These are phyloP conservation scores for Drosophila malerkotliana DNA, from an alignment of 1,140 invertebrate genomes.

Conservation along the genomic window DNA sequence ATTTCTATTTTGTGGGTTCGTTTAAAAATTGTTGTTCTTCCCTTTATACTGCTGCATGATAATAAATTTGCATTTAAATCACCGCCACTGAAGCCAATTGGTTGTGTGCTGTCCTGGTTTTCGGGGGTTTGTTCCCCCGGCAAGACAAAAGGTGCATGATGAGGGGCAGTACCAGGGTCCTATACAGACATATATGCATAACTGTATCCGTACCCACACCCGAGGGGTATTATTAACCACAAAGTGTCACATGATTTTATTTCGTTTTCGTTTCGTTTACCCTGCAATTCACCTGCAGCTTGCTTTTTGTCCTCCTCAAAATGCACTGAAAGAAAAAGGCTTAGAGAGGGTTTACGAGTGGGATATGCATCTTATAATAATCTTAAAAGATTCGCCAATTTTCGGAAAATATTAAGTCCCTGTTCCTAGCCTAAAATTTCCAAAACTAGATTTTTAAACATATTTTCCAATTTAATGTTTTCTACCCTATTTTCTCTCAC, in stretches of 20 bases:
- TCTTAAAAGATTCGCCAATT: too few relatives aligned
- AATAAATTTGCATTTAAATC: constrained; percentile 83
- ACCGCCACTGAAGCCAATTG: constrained; percentile 60
- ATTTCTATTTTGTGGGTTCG: constrained; percentile 54
- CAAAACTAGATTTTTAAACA: too few relatives aligned
- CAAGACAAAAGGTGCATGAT: constrained; percentile 31
- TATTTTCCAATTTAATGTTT: neutral
- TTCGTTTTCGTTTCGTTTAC: constrained; percentile 50
- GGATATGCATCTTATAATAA: too few relatives aligned
- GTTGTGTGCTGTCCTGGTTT: constrained; percentile 45
- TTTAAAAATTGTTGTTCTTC: constrained; percentile 48
- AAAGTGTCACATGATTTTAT: constrained; percentile 83
- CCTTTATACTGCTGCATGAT: constrained; percentile 72
- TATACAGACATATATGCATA: constrained; percentile 31
- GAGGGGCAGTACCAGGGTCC: neutral
- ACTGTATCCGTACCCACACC: constrained; percentile 8
- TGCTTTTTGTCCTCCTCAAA: constrained; percentile 41
- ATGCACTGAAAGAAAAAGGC: neutral
- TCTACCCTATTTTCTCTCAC: neutral
- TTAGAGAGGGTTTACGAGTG: neutral
- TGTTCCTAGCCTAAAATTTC: too few relatives aligned
- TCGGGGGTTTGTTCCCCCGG: constrained; percentile 25
- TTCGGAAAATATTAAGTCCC: too few relatives aligned
- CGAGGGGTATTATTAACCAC: constrained; percentile 73
- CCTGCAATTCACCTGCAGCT: constrained; percentile 70